A percentile compares a stretch with the other conserved stretches of the same genome.
These are phyloP conservation scores for Malacosoma neustria DNA, from an alignment of 2,888 invertebrate species.

Conservation along the genomic window DNA sequence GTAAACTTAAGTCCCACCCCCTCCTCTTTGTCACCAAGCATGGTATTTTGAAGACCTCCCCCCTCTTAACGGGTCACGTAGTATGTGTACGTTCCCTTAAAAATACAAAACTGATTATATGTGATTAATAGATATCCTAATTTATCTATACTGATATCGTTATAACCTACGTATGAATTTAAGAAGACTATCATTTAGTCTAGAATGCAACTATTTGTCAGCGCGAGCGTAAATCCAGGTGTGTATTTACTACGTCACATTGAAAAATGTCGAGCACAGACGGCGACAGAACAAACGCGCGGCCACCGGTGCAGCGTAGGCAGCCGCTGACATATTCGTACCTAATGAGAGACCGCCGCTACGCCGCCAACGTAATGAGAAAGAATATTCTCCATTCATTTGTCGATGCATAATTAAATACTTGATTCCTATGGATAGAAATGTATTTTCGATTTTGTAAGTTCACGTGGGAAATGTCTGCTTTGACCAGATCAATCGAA, in stretches of 20 bases:
- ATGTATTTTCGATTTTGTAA: background rate
- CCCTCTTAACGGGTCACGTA: too few species aligned
- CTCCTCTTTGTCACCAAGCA: too few species aligned
- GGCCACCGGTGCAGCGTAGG: conserved; percentile 34
- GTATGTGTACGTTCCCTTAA: too few species aligned
- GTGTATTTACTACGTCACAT: conserved; percentile 45
- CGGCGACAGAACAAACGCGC: conserved; percentile 51
- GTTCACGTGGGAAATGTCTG: background rate
- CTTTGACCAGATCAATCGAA: too few species aligned
- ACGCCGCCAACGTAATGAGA: conserved; percentile 46
- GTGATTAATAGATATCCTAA: too few species aligned
- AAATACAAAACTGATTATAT: too few species aligned
- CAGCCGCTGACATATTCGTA: conserved; percentile 44
- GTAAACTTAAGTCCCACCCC: too few species aligned
- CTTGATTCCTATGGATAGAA: conserved; percentile 23
- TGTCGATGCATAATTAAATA: conserved; percentile 41
- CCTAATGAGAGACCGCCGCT: conserved; percentile 46
- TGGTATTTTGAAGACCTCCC: too few species aligned
- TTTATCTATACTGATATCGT: too few species aligned
- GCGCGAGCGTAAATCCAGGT: conserved; percentile 40
- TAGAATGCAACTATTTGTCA: conserved; percentile 41
- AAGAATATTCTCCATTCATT: conserved; percentile 47
- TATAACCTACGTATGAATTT: too few species aligned
- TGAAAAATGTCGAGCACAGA: conserved; percentile 45
- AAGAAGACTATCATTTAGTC: conserved; percentile 21